Base-by-base conservation (phyloP, 2,797 vertebrate species). In the Gallirallus australis region DNA sequence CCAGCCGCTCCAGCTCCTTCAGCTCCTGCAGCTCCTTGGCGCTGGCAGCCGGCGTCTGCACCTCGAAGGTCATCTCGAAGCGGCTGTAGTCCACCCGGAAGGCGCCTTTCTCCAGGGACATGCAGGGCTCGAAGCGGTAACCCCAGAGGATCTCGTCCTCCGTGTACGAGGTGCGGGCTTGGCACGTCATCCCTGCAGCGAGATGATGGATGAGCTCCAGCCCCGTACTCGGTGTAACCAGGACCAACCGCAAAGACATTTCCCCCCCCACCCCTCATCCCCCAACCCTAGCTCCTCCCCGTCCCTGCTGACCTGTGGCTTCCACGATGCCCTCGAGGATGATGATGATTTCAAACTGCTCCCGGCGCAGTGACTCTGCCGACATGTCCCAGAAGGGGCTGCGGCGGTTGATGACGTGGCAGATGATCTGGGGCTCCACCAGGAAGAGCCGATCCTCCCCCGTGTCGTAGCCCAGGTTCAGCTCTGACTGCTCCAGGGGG, bases 301-400 rank as follows among this genome's bases (percentile, higher is more conserved):
- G 9, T 9, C 11, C 52, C 20, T 35, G 73, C 97, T 94, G 47
- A 97, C 98, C 98, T 73, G 98, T 99, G 72, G 99, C 98, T 89
- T 99, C 98, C 82, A 99, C 98, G 0, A 98, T 99, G 82, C 98
- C 98, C 90, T 99, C 98, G 4, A 99, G 97, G 79, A 99, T 99
- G 86, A 99, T 94, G 19, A 99, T 98, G 93, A 99, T 98, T 92
- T 99, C 98, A 3, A 99, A 98, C 79, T 95, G 97, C 72, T 98
- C 98, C 73, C 97, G 97, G 68, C 86, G 97, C 89, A 99, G 69
- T 0, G 97, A 94, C 82, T 98, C 97, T 0, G 98, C 98, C 0
- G 98, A 98, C 84, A 98, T 92, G 79, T 98, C 98, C 98, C 98
- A 99, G 97, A 99, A 99, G 5, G 98, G 98, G 83, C 98, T 99